phyloP scores from a whole-genome alignment of 2,888 invertebrate species.

The Hydraecia micacea region DNA sequence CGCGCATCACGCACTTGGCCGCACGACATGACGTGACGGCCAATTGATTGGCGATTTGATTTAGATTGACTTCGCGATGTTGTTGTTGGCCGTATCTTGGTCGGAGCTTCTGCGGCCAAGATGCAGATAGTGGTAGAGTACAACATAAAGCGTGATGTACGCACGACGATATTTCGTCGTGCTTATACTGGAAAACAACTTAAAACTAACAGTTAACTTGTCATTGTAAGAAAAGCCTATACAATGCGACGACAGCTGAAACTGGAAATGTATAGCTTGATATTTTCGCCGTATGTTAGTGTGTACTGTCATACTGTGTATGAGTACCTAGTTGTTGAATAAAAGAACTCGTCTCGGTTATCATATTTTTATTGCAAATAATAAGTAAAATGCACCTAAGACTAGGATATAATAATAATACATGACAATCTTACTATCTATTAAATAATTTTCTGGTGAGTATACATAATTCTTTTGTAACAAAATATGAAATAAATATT shows the following conservation, averaged over 20 bases:
- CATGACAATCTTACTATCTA: constrained; percentile 17
- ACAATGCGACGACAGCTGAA: neutral
- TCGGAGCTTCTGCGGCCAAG: neutral
- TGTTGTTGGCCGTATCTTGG: neutral
- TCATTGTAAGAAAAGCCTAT: neutral
- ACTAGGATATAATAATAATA: constrained; percentile 11
- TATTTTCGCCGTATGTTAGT: neutral
- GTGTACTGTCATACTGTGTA: no score
- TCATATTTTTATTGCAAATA: constrained; percentile 49
- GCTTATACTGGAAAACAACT: no score
- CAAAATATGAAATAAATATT: constrained; percentile 19
- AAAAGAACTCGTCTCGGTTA: constrained; percentile 7
- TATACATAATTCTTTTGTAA: constrained; percentile 45
- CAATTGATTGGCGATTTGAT: no score
- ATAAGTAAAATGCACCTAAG: constrained; percentile 38
- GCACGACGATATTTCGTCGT: no score
- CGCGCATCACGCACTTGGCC: neutral
- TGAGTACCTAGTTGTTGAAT: neutral
- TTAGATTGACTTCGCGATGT: no score
- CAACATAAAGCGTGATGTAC: neutral
- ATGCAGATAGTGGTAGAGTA: neutral
- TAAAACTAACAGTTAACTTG: neutral
- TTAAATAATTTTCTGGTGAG: constrained; percentile 26
- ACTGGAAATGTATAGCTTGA: neutral
- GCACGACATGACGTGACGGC: neutral